Evolutionary conservation across 2,888 invertebrate species (phyloP).

Genomic region (Pollenia griseotomentosa): DNA sequence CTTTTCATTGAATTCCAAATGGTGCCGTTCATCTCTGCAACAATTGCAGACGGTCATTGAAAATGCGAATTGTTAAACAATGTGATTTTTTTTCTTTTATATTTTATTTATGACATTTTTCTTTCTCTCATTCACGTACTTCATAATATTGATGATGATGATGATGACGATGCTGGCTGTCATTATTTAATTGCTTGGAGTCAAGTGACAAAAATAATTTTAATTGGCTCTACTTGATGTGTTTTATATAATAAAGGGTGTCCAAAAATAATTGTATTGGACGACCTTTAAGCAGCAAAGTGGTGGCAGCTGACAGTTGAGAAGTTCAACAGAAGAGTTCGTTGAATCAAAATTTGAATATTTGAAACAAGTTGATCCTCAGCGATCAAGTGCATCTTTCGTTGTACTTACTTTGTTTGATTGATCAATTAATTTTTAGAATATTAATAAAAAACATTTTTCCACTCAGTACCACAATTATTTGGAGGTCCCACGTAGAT

Average conservation of each 20-base stretch:
- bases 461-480: too few species aligned
- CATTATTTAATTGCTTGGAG: constrained; percentile 57
- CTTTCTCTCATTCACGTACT: constrained; percentile 28
- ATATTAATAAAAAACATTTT: too few species aligned
- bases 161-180: constrained; percentile 27
- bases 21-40: constrained; percentile 53
- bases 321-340: too few species aligned
- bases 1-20: constrained; percentile 70
- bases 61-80: constrained; percentile 66
- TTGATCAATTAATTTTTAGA: too few species aligned
- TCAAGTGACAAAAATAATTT: constrained; percentile 46
- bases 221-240: constrained; percentile 45
- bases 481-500: too few species aligned
- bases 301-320: too few species aligned
- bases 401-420: too few species aligned
- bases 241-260: not conserved
- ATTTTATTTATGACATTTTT: constrained; percentile 27
- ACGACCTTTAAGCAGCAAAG: too few species aligned
- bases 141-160: not conserved
- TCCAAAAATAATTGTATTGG: too few species aligned
- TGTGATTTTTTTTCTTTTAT: constrained; percentile 30
- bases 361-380: too few species aligned
- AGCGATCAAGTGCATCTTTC: too few species aligned
- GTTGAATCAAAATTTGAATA: too few species aligned
- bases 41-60: constrained; percentile 37